Conservation (phyloP, 2,888 invertebrate genomes). For the Ochropleura leucogaster region DNA sequence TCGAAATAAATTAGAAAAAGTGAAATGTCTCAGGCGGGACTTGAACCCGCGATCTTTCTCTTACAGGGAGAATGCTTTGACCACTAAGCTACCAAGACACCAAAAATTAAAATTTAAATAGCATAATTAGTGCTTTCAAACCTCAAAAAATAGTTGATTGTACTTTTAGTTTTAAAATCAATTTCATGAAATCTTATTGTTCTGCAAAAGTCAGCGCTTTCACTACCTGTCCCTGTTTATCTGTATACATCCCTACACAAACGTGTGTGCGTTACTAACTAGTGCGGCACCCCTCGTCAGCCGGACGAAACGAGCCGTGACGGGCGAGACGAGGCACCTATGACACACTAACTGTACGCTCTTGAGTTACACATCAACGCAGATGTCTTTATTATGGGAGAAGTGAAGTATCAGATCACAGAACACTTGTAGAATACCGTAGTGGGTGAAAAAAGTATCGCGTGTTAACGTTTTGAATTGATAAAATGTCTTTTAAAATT, state of each 20-base stretch:
- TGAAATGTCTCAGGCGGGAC: too few species aligned
- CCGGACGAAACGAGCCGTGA: conserved; percentile 37
- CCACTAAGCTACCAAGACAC: too few species aligned
- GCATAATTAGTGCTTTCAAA: too few species aligned
- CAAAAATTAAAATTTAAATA: too few species aligned
- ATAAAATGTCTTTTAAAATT: too few species aligned
- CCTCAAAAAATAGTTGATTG: too few species aligned
- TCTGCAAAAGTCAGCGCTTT: background rate
- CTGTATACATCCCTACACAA: conserved; percentile 5
- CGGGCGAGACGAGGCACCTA: conserved; percentile 17
- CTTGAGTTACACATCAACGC: conserved; percentile 50
- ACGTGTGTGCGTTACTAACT: conserved; percentile 51
- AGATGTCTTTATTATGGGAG: conserved; percentile 14
- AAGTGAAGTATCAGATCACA: conserved; percentile 19
- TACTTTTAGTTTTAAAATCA: too few species aligned
- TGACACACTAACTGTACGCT: conserved; percentile 21
- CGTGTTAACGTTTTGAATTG: background rate
- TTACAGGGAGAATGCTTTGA: too few species aligned
- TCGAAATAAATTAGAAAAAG: too few species aligned
- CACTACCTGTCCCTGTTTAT: background rate
- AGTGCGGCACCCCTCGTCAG: conserved; percentile 14
- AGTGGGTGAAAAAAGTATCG: background rate
- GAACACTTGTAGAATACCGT: conserved; percentile 32
- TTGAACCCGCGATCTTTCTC: too few species aligned
- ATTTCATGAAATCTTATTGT: too few species aligned